Conservation (phyloP, 2,888 invertebrate genomes). For the Anorthoa munda region DNA sequence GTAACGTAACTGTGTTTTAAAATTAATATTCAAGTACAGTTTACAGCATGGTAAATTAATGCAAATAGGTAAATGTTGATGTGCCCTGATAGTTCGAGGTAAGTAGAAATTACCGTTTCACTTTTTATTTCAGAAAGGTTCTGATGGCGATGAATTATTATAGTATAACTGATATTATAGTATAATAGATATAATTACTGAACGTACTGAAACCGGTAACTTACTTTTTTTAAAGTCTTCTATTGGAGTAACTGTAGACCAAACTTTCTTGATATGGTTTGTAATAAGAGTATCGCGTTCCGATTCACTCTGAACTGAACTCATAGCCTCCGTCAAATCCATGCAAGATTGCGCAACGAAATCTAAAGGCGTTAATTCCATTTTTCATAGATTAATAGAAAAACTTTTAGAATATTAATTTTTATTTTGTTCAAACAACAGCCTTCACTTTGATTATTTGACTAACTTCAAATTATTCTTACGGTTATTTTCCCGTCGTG, state of each 20-base stretch:
- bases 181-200: too few relatives aligned
- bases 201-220: slow-evolving; percentile 38
- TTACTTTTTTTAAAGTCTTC: slow-evolving; percentile 88
- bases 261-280: slow-evolving; percentile 91
- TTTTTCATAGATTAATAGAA: slow-evolving; percentile 56
- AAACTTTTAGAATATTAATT: not conserved
- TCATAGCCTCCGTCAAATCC: slow-evolving; percentile 89
- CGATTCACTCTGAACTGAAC: slow-evolving; percentile 74
- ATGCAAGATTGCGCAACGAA: slow-evolving; percentile 90
- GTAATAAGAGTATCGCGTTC: slow-evolving; percentile 88
- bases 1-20: not conserved
- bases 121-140: not conserved
- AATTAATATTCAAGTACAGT: slow-evolving; percentile 1
- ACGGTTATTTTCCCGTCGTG: slow-evolving; percentile 29
- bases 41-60: slow-evolving; percentile 27
- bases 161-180: too few relatives aligned
- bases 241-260: slow-evolving; percentile 77
- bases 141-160: not conserved
- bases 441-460: slow-evolving; percentile 7
- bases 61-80: slow-evolving; percentile 37
- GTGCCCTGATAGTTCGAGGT: slow-evolving; percentile 37
- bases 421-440: slow-evolving; percentile 12
- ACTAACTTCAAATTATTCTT: not conserved
- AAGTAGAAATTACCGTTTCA: slow-evolving; percentile 13
- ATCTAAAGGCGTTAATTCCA: slow-evolving; percentile 86